These are phyloP conservation scores for Clarias laeviceps DNA, from an alignment of 2,797 vertebrate species.

Conservation along the genomic window DNA sequence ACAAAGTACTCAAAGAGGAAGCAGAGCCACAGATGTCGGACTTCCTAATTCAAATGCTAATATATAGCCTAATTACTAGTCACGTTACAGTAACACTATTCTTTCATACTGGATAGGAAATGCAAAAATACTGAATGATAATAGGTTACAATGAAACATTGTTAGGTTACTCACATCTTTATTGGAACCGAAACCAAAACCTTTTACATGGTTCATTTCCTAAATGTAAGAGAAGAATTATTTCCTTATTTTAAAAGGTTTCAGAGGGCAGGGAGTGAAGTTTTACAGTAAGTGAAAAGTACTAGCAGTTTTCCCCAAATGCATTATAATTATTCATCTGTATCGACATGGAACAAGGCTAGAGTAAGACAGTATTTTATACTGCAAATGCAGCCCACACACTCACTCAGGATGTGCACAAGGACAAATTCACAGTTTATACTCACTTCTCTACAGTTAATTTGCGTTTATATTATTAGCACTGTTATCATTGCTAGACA, in stretches of 20 bases:
- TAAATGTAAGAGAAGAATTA: not conserved
- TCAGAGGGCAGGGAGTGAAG: not conserved
- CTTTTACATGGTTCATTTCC: not conserved
- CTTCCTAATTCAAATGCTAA: conserved; percentile 12
- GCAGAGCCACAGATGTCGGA: not conserved
- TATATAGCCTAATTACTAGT: not conserved
- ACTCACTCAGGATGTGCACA: not conserved
- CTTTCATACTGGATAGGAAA: not conserved
- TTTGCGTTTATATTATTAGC: not conserved
- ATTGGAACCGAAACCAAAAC: not conserved
- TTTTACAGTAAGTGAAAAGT: not conserved
- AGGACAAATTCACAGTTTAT: not conserved
- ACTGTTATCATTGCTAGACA: no score
- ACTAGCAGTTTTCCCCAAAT: not conserved
- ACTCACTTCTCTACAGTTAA: not conserved
- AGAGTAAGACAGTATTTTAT: not conserved
- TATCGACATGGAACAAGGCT: not conserved
- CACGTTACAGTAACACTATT: not conserved
- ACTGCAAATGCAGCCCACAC: not conserved
- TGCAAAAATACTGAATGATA: not conserved
- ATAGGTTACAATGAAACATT: not conserved
- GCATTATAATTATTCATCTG: not conserved
- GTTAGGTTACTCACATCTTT: not conserved
- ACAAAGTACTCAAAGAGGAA: not conserved
- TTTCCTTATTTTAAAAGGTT: not conserved